phyloP scores from a whole-genome alignment of 2,888 invertebrate species.

The Lepetodrilus schrolli region DNA sequence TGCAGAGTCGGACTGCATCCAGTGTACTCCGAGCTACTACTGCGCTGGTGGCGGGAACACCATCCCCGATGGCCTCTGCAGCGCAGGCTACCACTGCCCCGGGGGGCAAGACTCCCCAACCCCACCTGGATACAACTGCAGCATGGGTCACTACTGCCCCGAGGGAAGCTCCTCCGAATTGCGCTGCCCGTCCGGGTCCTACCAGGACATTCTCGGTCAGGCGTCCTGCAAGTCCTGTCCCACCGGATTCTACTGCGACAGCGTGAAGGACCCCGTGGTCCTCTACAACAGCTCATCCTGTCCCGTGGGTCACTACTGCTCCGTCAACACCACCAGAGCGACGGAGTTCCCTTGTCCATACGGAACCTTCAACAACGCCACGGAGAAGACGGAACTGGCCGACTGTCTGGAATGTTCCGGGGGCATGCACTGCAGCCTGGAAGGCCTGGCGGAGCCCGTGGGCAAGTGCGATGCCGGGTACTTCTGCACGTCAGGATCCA shows the following conservation, averaged over 20 bases:
- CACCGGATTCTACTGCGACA: conserved; percentile 71
- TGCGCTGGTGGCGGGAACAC: conserved; percentile 64
- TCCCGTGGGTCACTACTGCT: conserved; percentile 69
- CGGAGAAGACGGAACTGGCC: conserved; percentile 50
- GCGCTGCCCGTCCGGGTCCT: conserved; percentile 64
- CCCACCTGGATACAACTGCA: conserved; percentile 66
- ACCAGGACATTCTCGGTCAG: conserved; percentile 67
- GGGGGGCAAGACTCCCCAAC: conserved; percentile 58
- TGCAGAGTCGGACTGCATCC: conserved; percentile 54
- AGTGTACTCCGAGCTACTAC: conserved; percentile 61
- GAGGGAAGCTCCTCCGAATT: conserved; percentile 48
- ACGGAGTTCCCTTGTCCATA: conserved; percentile 67
- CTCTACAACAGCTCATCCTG: conserved; percentile 65
- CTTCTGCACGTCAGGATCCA: conserved; percentile 62
- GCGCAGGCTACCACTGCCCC: conserved; percentile 70
- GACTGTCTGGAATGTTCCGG: conserved; percentile 68
- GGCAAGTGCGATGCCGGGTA: conserved; percentile 64
- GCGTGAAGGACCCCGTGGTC: conserved; percentile 64
- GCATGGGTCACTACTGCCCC: conserved; percentile 69
- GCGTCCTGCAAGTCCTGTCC: conserved; percentile 68
- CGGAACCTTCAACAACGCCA: conserved; percentile 68
- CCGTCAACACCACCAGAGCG: conserved; percentile 61
- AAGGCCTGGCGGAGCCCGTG: conserved; percentile 54
- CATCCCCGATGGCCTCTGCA: conserved; percentile 63
- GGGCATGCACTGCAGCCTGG: conserved; percentile 63